Conservation (phyloP, 2,113 vertebrate species). For the Anguilla japonica region DNA sequence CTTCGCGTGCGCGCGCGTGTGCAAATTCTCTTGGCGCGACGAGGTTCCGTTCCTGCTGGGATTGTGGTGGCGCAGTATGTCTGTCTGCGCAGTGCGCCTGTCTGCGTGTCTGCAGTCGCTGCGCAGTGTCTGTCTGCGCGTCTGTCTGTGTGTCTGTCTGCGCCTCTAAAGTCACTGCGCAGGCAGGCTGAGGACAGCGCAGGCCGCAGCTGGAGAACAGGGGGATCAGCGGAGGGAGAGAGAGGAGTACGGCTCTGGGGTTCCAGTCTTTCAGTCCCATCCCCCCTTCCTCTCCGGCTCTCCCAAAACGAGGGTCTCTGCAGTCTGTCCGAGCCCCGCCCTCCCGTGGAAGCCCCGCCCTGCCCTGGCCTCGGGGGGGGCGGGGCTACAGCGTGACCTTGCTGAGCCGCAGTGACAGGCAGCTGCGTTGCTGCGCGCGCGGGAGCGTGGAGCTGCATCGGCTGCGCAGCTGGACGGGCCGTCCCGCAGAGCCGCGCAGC, state of each 20-base stretch:
- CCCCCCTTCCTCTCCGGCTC: neutral
- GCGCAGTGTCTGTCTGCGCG: too few species aligned
- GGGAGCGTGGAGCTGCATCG: conserved; percentile 76
- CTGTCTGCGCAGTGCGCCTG: too few species aligned
- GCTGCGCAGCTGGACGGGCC: conserved; percentile 70
- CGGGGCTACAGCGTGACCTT: conserved; percentile 76
- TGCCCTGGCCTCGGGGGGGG: conserved; percentile 20
- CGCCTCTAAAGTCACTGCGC: neutral
- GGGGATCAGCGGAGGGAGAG: neutral
- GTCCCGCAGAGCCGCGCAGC: conserved; percentile 59
- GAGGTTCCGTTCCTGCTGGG: neutral
- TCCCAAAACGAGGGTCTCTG: neutral
- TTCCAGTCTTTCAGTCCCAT: neutral
- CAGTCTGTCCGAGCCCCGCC: neutral
- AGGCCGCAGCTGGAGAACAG: neutral
- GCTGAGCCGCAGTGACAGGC: conserved; percentile 76
- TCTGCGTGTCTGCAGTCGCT: neutral
- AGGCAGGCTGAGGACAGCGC: too few species aligned
- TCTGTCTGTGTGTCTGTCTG: too few species aligned
- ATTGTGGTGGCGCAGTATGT: neutral
- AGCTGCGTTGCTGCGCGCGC: conserved; percentile 70
- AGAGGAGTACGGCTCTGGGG: neutral
- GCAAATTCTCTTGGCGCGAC: conserved; percentile 28
- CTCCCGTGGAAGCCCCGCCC: neutral
- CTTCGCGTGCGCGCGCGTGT: conserved; percentile 59